Base-by-base conservation (phyloP, 2,888 invertebrate genomes). In the Clepsis dumicolana region DNA sequence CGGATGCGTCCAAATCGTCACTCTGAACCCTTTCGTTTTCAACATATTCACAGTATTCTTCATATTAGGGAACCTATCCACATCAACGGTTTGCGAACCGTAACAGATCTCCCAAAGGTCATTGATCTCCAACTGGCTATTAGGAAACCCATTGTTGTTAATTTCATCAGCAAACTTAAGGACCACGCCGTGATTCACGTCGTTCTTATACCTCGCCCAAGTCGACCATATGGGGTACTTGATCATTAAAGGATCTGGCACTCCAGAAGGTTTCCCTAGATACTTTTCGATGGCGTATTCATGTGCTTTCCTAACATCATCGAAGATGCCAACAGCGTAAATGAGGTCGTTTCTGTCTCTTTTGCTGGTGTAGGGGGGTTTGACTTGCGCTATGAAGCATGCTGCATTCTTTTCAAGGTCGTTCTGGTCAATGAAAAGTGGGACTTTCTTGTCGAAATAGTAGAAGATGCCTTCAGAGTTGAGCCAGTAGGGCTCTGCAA, bases 391-490 rank as follows among this genome's bases (percentile, higher is more conserved):
- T 53, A 92, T 90, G 76, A 95, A 94, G 75, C 95, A 95, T 0
- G 94, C 88, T 12, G 93, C 85, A 71, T 87, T 88, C 52, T 87
- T 86, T 57, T 86, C 84, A 1, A 83, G 65, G 65, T 94, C 87
- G 74, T 96, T 96, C 71, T 96, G 95, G 76, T 95, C 95, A 1
- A 96, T 91, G 80, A 96, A 96, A 0, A 97, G 84, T 0, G 96
- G 96, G 0, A 95, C 94, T 24, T 93, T 91, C 48, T 94, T 94
- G 73, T 95, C 94, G 41, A 96, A 94, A 76, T 94, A 94, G 64
- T 96, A 88, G 77, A 95, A 95, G 21, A 94, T 87, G 2, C 97
- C 96, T 10, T 92, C 85, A 0, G 96, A 96, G 76, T 94, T 96
- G 0, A 97, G 84, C 96, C 96, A 95, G 80, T 95, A 95, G 0